phyloP scores from a whole-genome alignment of 1,140 invertebrate genomes.

The Nasonia giraulti region DNA sequence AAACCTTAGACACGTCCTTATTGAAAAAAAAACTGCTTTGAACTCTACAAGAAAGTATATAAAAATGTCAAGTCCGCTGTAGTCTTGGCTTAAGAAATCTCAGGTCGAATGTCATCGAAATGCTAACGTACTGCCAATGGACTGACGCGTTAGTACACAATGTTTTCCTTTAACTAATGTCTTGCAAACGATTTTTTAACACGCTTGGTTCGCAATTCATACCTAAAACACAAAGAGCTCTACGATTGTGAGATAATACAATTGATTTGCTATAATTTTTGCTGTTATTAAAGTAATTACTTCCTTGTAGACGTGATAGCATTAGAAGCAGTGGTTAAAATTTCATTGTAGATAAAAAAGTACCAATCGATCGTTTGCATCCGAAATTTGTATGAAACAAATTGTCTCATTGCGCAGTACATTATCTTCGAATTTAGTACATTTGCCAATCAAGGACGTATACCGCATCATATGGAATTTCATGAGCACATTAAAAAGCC shows the following conservation, averaged over 20 bases:
- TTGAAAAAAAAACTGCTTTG: not conserved
- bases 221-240: not conserved
- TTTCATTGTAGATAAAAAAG: not conserved
- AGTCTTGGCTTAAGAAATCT: slow-evolving; percentile 25
- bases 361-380: not conserved
- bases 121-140: slow-evolving; percentile 49
- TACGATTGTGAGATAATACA: not conserved
- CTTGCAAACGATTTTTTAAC: slow-evolving; percentile 36
- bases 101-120: slow-evolving; percentile 45
- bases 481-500: not conserved
- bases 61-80: not conserved
- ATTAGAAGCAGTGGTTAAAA: not conserved
- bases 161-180: slow-evolving; percentile 25
- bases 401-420: not conserved
- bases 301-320: not conserved
- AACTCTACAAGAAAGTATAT: slow-evolving; percentile 10
- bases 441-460: not conserved
- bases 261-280: not conserved
- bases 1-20: not conserved
- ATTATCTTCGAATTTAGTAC: not conserved
- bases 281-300: not conserved
- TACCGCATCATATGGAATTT: not conserved
- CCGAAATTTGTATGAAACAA: not conserved
- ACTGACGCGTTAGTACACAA: slow-evolving; percentile 35
- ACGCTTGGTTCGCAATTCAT: not conserved